Evolutionary conservation across 2,113 vertebrate species (phyloP), one percentile per base, ranked within the genome.

Genomic region (Tichodroma muraria): DNA sequence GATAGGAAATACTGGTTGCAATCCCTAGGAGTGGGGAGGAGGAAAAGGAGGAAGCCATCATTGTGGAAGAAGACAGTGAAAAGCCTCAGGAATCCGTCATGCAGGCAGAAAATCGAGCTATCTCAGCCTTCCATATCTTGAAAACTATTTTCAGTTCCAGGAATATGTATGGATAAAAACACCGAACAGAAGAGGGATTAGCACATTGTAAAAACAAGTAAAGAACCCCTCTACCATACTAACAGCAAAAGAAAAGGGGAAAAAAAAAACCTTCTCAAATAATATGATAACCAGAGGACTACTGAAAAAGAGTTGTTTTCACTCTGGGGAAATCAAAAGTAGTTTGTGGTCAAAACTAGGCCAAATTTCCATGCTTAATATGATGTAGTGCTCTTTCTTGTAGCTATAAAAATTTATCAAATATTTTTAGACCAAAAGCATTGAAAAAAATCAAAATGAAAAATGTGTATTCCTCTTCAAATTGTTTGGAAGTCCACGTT

Each of bases 401-500:
- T 12, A 61, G 33, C 38, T 75, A 47, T 71, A 47, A 94, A 85
- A 59, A 49, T 1, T 4, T 35, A 70, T 50, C 33, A 56, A 69
- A 35, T 13, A 18, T 24, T 65, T 92, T 72, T 49, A 30, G 17
- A 53, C 20, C 35, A 28, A 9, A 77, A 61, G 5, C 28, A 47
- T 7, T 72, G n/a, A 47, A 83, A 88, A 56, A 53, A 60, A n/a
- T n/a, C 1, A 0, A 57, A 66, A 20, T 30, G 42, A 45, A 80
- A 79, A 86, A 61, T 10, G 10, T n/a, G 8, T 35, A 35, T 64
- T 76, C 38, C n/a, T 82, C 49, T 64, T 63, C 8, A 88, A 64
- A 59, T 25, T 30, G 8, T 65, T 64, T 52, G 50, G 30, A 72
- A 79, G 19, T 5, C 25, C 25, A 19, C 0, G 0, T 49, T 40